These are phyloP conservation scores for Styela plicata DNA, from an alignment of 23 tunicate genomes.

Conservation along the genomic window DNA sequence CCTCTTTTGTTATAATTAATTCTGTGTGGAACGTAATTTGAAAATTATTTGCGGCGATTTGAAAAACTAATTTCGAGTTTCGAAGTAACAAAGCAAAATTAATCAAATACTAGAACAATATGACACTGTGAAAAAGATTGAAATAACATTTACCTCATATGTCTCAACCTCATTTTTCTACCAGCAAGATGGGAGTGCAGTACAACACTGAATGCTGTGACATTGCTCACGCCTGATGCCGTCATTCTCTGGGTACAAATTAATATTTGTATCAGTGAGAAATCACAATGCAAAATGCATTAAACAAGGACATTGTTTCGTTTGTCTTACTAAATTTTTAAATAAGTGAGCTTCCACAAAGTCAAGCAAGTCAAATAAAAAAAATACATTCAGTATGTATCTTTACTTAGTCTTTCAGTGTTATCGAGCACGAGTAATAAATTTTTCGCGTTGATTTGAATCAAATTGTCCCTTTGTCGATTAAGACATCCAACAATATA, in stretches of 20 bases:
- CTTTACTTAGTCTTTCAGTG: too few species aligned
- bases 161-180: constrained; percentile 32
- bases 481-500: too few species aligned
- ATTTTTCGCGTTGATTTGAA: too few species aligned
- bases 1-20: too few species aligned
- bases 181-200: constrained; percentile 62
- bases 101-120: too few species aligned
- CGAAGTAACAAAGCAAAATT: too few species aligned
- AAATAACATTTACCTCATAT: constrained; percentile 48
- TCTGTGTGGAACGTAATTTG: too few species aligned
- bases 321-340: not conserved
- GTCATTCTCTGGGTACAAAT: constrained; percentile 36
- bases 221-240: constrained; percentile 17
- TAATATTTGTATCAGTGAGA: not conserved
- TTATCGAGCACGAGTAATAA: too few species aligned
- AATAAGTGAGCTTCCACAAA: not conserved
- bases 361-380: not conserved
- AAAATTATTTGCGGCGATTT: too few species aligned
- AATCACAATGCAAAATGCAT: not conserved
- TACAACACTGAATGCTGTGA: constrained; percentile 31
- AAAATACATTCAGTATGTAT: too few species aligned
- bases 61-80: not conserved
- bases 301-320: not conserved
- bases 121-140: too few species aligned
- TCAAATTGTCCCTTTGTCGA: too few species aligned